Evolutionary conservation across 2,113 vertebrate species (phyloP).

Genomic region (Eubucco bourcierii): DNA sequence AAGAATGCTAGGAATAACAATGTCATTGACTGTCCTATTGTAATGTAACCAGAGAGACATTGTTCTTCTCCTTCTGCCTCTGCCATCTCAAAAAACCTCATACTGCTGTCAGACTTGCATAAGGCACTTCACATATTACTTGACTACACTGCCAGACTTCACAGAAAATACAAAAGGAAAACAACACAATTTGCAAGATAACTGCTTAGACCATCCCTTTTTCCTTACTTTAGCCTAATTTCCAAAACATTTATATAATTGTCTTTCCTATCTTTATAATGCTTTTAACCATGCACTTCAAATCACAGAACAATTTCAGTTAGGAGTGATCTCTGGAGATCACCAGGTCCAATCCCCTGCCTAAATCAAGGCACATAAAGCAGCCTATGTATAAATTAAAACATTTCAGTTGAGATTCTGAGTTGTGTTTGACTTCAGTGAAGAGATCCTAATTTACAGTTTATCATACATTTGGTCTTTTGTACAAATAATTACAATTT

Average conservation of each 20-base stretch:
- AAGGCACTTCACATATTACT: neutral
- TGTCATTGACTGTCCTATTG: neutral
- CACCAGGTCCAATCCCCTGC: neutral
- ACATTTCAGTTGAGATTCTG: neutral
- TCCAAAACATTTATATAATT: neutral
- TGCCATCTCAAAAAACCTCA: neutral
- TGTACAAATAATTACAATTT: neutral
- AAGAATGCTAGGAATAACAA: conserved; percentile 1
- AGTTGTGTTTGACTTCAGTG: neutral
- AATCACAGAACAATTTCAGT: neutral
- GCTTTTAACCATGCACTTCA: neutral
- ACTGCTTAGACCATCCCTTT: neutral
- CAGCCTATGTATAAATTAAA: neutral
- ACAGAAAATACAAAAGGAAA: neutral
- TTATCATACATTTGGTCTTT: neutral
- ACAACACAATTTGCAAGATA: neutral
- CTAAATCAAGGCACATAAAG: neutral
- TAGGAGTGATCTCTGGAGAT: neutral
- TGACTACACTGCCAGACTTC: neutral
- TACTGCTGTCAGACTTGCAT: neutral
- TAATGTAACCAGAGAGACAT: neutral
- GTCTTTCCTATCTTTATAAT: neutral
- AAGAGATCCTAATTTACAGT: neutral
- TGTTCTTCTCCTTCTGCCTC: neutral
- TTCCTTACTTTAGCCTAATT: neutral